Conservation (phyloP, 2,888 invertebrate genomes). For the Thereva nobilitata region DNA sequence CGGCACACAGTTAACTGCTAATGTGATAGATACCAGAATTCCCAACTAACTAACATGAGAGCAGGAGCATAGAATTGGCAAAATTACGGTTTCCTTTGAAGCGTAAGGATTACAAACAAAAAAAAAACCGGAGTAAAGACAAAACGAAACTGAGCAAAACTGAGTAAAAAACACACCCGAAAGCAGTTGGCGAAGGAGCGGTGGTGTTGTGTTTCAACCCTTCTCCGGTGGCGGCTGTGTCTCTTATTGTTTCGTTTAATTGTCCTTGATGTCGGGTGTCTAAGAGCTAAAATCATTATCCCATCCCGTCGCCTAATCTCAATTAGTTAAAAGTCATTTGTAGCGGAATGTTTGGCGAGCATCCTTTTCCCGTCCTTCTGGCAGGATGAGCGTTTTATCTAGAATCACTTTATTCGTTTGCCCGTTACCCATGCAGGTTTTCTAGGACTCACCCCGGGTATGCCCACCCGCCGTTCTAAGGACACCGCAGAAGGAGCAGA, state of each 20-base stretch:
- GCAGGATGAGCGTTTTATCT: constrained; percentile 26
- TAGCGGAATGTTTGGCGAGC: constrained; percentile 26
- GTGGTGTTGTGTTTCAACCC: constrained; percentile 1
- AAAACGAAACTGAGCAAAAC: too few relatives aligned
- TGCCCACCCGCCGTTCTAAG: constrained; percentile 2
- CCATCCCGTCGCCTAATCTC: constrained; percentile 34
- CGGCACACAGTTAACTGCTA: constrained; percentile 18
- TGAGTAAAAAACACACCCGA: too few relatives aligned
- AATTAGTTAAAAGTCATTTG: constrained; percentile 38
- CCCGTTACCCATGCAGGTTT: constrained; percentile 2
- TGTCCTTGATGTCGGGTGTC: constrained; percentile 30
- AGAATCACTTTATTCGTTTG: constrained; percentile 32
- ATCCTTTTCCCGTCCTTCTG: constrained; percentile 2
- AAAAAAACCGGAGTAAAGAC: constrained; percentile 8
- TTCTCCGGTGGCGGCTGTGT: constrained; percentile 10
- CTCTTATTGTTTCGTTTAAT: constrained; percentile 37
- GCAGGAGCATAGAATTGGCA: neutral
- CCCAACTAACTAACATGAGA: neutral
- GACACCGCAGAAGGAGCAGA: constrained; percentile 24
- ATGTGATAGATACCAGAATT: constrained; percentile 26
- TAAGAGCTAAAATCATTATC: constrained; percentile 35
- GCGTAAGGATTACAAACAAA: neutral
- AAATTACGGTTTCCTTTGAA: constrained; percentile 9
- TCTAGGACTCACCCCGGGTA: neutral
- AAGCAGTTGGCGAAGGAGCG: too few relatives aligned